Base-by-base conservation (phyloP, 2,113 vertebrate genomes). In the Crocuta crocuta region DNA sequence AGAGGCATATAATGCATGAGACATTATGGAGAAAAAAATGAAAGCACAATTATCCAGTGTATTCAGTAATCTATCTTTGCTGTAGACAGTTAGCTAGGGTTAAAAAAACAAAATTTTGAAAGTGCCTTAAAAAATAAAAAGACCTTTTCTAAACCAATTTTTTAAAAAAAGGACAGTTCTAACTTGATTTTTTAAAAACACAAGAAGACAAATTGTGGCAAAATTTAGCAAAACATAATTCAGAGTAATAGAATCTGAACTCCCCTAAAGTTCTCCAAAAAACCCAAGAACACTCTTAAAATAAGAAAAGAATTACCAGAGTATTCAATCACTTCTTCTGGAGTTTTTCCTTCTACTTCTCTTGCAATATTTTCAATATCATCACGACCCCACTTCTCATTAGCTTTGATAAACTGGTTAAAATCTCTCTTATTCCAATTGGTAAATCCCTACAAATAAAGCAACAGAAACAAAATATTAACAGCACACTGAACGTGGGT, bases 401-500 rank as follows among this genome's bases (percentile, higher is more conserved):
- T 99, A 50, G 99, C 99, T 99, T 99, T 99, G 97, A 99, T 99
- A 98, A 99, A 99, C 98, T 99, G 99, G 98, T 99, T 99, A 98
- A 99, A 99, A 98, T 99, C 99, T 91, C 99, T 99, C 97, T 99
- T 99, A 98, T 99, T 99, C 99, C 99, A 99, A 98, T 99, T 99
- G 58, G 99, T 99, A 98, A 99, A 99, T 93, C 99, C 99, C 99
- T 99, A 97, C 10, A 91, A n/a, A n/a, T n/a, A n/a, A 1, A 97
- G 50, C 28, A 98, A 95, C 8, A 96, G 68, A 98, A 97, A 81
- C 12, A 98, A 97, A 96, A 43, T 33, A 21, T 63, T 74, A 76
- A 87, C 2, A 84, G 83, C 10, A 97, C 16, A 68, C 8, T 55
- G n/a, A 48, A 86, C 26, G 5, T 74, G 48, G 73, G 33, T 55